These are phyloP conservation scores for Trichomalopsis sarcophagae DNA, from an alignment of 1,140 invertebrate genomes.

Conservation along the genomic window DNA sequence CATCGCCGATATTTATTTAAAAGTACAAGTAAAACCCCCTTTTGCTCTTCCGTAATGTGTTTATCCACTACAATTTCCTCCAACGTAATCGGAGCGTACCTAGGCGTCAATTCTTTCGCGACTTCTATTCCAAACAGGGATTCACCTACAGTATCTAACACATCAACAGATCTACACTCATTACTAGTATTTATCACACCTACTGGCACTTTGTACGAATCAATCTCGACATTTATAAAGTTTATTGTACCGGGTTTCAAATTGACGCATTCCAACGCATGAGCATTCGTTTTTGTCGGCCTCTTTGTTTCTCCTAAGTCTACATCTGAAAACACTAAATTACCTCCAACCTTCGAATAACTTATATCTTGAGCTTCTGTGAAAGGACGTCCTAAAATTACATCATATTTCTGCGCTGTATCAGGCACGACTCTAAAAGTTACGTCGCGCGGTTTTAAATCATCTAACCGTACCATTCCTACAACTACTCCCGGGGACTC, in stretches of 20 bases:
- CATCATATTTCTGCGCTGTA: background rate
- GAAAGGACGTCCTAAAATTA: background rate
- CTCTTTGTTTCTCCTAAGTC: too few relatives aligned
- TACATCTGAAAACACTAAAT: too few relatives aligned
- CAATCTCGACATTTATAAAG: background rate
- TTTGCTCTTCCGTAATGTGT: too few relatives aligned
- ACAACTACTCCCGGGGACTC: too few relatives aligned
- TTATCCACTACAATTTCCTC: background rate
- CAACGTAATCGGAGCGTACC: background rate
- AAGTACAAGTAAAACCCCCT: too few relatives aligned
- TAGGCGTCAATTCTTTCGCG: background rate
- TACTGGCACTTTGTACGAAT: slow-evolving; percentile 37
- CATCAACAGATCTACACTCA: background rate
- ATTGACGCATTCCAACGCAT: too few relatives aligned
- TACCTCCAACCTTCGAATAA: background rate
- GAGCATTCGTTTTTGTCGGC: too few relatives aligned
- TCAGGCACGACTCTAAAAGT: background rate
- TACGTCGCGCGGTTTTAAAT: background rate
- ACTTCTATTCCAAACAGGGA: background rate
- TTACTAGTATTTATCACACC: background rate
- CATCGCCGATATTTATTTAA: background rate
- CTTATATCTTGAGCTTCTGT: too few relatives aligned
- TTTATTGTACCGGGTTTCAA: too few relatives aligned
- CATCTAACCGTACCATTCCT: too few relatives aligned
- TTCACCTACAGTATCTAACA: background rate